A percentile compares a stretch with the other conserved stretches of the same genome.
Conservation (phyloP, 30 jellyfish, hydroid and myxozoan species). For the Aurelia sp. region DNA sequence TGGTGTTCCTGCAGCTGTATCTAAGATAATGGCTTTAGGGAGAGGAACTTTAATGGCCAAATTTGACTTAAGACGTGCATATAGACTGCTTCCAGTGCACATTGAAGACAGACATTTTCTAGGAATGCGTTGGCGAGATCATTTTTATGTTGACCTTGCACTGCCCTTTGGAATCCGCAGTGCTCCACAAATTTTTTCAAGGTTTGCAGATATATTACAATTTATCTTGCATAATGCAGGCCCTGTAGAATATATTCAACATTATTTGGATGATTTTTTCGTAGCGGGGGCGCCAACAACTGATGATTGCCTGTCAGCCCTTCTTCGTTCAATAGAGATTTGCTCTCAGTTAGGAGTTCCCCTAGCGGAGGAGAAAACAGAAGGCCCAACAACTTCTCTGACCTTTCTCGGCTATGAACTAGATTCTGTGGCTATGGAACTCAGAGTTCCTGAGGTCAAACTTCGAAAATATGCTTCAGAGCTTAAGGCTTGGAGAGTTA, state of each 20-base stretch:
- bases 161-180: conserved; percentile 72
- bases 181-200: conserved; percentile 68
- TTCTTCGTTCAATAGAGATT: neutral
- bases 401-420: conserved; percentile 56
- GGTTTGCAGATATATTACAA: conserved; percentile 51
- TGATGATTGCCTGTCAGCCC: no score
- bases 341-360: conserved; percentile 68
- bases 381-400: conserved; percentile 65
- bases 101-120: no score
- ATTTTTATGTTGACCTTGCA: conserved; percentile 3
- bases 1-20: neutral
- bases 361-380: conserved; percentile 61
- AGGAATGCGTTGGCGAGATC: no score
- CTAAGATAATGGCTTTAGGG: neutral
- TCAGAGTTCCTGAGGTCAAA: conserved; percentile 55
- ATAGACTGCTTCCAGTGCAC: no score
- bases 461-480: conserved; percentile 25
- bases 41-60: no score
- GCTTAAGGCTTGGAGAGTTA: neutral
- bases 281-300: no score
- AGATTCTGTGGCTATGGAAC: conserved; percentile 45
- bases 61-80: no score
- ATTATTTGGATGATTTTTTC: no score
- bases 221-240: neutral
- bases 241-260: neutral